These are phyloP conservation scores for Glaucomys volans DNA, from an alignment of 2,113 vertebrate species.

Conservation along the genomic window DNA sequence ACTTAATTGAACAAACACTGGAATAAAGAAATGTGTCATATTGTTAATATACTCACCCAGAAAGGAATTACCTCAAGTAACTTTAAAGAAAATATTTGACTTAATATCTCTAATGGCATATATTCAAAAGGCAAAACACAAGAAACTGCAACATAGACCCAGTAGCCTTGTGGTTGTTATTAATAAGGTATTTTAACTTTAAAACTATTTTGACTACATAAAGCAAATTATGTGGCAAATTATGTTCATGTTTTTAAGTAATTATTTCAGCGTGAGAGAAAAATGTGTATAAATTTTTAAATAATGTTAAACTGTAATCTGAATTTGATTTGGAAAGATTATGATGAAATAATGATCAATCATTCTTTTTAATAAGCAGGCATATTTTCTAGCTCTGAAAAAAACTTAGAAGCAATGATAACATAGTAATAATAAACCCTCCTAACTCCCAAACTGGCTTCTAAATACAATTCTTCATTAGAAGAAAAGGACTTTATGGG, in stretches of 20 bases:
- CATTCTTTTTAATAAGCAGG: not conserved
- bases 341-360: not conserved
- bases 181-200: conserved; percentile 15
- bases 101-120: not conserved
- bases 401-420: not conserved
- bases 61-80: not conserved
- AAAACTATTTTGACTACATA: not conserved
- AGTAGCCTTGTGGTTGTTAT: not conserved
- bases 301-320: not conserved
- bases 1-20: not conserved
- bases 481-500: not conserved
- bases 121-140: not conserved
- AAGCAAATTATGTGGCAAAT: no score
- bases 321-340: conserved; percentile 15
- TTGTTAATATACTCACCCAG: not conserved
- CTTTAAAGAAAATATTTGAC: conserved; percentile 31
- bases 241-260: not conserved
- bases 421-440: not conserved
- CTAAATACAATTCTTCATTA: not conserved
- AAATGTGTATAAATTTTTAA: not conserved
- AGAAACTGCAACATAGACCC: not conserved
- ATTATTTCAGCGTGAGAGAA: not conserved
- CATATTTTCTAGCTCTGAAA: not conserved
- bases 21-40: not conserved
- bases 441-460: not conserved